phyloP scores from a whole-genome alignment of 2,113 vertebrate genomes.

The Forbesichthys papilliferus region DNA sequence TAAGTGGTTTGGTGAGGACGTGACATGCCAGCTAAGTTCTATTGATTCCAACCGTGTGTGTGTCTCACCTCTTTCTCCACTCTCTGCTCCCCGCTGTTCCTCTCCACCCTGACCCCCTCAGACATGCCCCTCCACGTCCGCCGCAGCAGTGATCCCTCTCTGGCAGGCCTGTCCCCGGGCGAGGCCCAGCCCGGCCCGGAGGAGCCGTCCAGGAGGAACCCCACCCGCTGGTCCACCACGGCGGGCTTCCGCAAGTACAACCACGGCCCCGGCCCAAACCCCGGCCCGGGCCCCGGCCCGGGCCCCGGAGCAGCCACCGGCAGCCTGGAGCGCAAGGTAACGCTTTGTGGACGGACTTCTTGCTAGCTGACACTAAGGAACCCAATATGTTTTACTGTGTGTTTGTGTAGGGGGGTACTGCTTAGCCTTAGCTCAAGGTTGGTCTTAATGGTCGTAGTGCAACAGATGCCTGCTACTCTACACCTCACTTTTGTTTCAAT shows the following conservation, averaged over 20 bases:
- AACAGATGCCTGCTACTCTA: too few relatives aligned
- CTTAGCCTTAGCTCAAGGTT: too few relatives aligned
- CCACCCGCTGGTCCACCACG: constrained; percentile 90
- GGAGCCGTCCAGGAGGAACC: constrained; percentile 92
- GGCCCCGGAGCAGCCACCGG: constrained; percentile 58
- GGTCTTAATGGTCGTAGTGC: too few relatives aligned
- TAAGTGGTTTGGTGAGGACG: background rate
- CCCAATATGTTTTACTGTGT: too few relatives aligned
- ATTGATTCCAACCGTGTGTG: background rate
- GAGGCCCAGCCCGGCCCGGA: constrained; percentile 81
- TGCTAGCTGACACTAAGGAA: background rate
- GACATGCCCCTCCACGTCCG: constrained; percentile 96
- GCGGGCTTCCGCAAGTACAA: constrained; percentile 87
- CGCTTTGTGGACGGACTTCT: background rate
- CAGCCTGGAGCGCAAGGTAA: constrained; percentile 89
- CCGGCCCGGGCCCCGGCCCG: constrained; percentile 39
- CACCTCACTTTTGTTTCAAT: too few relatives aligned
- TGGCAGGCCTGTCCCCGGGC: constrained; percentile 77
- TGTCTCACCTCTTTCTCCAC: background rate
- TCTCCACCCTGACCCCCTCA: constrained; percentile 51
- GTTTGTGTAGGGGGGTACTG: too few relatives aligned
- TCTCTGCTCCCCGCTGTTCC: background rate
- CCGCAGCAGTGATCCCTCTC: constrained; percentile 93
- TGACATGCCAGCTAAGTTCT: background rate
- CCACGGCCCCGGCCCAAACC: constrained; percentile 38